Conservation (phyloP, 2,113 vertebrate species). For the Trematocara zebra region DNA sequence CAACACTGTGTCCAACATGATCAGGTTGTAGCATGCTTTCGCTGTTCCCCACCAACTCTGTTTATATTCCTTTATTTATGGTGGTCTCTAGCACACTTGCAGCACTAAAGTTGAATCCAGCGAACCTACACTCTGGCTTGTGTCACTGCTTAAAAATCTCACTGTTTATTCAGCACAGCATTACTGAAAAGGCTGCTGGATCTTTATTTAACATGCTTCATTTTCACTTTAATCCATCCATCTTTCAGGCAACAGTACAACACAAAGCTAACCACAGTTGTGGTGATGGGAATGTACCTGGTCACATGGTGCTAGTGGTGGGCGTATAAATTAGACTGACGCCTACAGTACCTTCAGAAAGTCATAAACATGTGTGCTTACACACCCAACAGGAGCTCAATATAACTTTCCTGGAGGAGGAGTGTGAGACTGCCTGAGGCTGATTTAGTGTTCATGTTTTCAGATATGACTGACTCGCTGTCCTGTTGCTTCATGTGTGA, state of each 20-base stretch:
- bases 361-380: not conserved
- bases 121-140: not conserved
- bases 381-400: not conserved
- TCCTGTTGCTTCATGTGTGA: not conserved
- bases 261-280: not conserved
- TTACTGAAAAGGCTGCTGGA: not conserved
- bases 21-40: not conserved
- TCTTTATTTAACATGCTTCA: not conserved
- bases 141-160: not conserved
- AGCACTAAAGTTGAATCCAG: not conserved
- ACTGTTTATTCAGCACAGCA: not conserved
- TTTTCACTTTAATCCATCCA: not conserved
- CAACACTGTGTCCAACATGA: not conserved
- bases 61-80: not conserved
- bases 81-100: no score
- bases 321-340: not conserved
- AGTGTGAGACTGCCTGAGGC: not conserved
- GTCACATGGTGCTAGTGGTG: not conserved
- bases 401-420: not conserved
- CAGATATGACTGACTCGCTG: not conserved
- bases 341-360: not conserved
- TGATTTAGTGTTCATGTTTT: not conserved
- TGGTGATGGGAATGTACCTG: not conserved
- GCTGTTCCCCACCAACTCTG: not conserved
- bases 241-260: not conserved